Base-by-base conservation (phyloP, 2,113 vertebrate genomes). In the Sinocyclocheilus anshuiensis region DNA sequence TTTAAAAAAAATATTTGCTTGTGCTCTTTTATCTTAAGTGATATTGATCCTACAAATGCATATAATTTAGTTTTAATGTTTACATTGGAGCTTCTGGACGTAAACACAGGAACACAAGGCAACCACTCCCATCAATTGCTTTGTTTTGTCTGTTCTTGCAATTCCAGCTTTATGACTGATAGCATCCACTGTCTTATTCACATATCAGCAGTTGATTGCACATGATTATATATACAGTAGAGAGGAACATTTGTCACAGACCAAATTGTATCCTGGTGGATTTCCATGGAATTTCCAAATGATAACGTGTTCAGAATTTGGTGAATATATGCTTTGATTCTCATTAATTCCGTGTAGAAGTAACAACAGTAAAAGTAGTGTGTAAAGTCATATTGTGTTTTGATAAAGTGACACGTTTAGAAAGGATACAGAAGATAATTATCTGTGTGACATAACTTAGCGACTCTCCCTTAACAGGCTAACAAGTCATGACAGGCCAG, bases 101-200 rank as follows among this genome's bases (percentile, higher is more conserved):
- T 45, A 63, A 80, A 63, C 29, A 22, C 12, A 39, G 33, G 8
- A 42, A 16, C 22, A 45, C 0, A 1, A 61, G 6, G 20, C 1
- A 63, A 80, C 33, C 57, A 33, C 77, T 80, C 33, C 22, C 42
- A 80, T 80, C 20, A 12, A 3, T 57, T 61, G 57, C 12, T 61
- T 45, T 45, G 10, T 61, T 61, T 78, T 59, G 33, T 63, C 11
- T 80, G 57, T 63, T 39, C 57, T 16, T 42, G 55, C 8, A 63
- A 42, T 80, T 61, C 55, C 53, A 78, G 77, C 53, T 80, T 15
- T 15, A 24, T n/a, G 12, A 33, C 55, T 61, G n/a, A 61, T 78
- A 57, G 16, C 22, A 80, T 63, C 10, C 77, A 61, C 20, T 42
- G 36, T 24, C 57, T 80, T 12, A 63, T 42, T 63, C 3, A 63